These are phyloP conservation scores for Botia almorhae DNA, from an alignment of 2,797 vertebrate genomes.

Conservation along the genomic window DNA sequence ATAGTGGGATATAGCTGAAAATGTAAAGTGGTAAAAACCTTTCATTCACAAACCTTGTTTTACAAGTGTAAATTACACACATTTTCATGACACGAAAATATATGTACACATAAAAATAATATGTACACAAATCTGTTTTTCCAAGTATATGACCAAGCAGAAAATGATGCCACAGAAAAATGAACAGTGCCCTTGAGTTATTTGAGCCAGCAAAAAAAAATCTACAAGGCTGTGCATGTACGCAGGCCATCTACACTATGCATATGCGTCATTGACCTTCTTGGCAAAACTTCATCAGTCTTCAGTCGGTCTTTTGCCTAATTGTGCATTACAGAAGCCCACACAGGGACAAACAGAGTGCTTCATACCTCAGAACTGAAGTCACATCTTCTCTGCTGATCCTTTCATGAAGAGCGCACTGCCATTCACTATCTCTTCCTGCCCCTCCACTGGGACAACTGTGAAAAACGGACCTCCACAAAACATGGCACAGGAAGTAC, in stretches of 20 bases:
- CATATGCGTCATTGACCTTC: conserved; percentile 22
- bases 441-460: conserved; percentile 7
- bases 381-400: conserved; percentile 50
- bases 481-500: conserved; percentile 53
- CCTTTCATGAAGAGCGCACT: conserved; percentile 41
- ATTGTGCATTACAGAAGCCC: conserved; percentile 52
- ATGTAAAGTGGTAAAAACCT: too few species aligned
- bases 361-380: conserved; percentile 54
- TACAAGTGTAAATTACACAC: too few species aligned
- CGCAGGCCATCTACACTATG: background rate
- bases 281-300: conserved; percentile 34
- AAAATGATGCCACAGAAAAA: background rate
- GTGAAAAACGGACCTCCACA: conserved; percentile 17
- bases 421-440: conserved; percentile 23
- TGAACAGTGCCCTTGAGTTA: background rate
- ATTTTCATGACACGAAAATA: too few species aligned
- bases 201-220: background rate
- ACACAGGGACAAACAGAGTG: conserved; percentile 43
- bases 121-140: too few species aligned
- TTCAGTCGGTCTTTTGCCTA: conserved; percentile 35
- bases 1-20: too few species aligned
- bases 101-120: too few species aligned
- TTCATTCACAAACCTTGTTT: too few species aligned
- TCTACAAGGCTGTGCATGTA: conserved; percentile 18
- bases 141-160: background rate